Conservation (phyloP, 2,797 vertebrate species). For the Tragelaphus eurycerus region DNA sequence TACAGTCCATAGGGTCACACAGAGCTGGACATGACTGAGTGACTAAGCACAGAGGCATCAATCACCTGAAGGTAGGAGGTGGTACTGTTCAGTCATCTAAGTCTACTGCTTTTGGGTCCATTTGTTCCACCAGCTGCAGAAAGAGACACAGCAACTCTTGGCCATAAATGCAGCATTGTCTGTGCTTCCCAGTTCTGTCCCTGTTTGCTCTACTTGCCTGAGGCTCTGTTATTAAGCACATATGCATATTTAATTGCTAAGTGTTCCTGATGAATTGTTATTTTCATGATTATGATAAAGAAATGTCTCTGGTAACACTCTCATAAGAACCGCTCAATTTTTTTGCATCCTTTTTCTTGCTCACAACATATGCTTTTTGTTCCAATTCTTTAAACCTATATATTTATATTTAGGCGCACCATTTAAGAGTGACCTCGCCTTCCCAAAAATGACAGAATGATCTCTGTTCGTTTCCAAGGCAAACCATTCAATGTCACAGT, state of each 20-base stretch:
- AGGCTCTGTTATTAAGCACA: not conserved
- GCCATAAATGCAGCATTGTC: rapidly evolving
- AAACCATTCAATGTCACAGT: no score
- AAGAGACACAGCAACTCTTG: not conserved
- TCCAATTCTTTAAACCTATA: not conserved
- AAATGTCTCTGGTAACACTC: not conserved
- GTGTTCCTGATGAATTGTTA: not conserved
- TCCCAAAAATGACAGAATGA: no score
- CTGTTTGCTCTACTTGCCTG: not conserved
- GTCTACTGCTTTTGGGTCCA: not conserved
- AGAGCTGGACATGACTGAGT: not conserved
- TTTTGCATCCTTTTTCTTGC: not conserved
- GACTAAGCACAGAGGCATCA: not conserved
- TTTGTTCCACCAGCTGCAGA: not conserved
- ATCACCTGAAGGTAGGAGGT: rapidly evolving
- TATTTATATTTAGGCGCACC: not conserved
- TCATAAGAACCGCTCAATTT: no score
- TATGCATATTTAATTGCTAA: no score
- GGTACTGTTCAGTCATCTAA: rapidly evolving
- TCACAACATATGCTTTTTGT: not conserved
- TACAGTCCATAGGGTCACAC: not conserved
- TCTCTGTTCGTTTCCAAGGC: no score
- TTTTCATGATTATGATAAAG: not conserved
- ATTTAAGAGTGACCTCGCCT: no score
- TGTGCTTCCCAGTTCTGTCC: no score